These are phyloP conservation scores for Molorchus minor DNA, from an alignment of 2,888 invertebrate species.

Conservation along the genomic window DNA sequence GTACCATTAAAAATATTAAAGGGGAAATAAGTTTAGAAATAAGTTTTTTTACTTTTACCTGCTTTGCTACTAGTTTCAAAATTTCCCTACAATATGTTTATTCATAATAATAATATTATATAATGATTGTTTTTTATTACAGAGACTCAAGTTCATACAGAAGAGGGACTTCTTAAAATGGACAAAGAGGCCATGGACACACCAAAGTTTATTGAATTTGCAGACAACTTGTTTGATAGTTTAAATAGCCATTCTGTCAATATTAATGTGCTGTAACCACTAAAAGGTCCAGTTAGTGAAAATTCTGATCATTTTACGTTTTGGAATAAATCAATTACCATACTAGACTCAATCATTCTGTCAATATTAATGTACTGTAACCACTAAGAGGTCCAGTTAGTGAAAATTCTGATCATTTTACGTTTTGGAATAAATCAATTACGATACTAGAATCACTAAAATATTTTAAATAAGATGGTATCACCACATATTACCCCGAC, in stretches of 20 bases:
- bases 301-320: slow-evolving; percentile 19
- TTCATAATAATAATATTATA: background rate
- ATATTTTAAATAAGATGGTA: slow-evolving; percentile 1
- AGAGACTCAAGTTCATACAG: slow-evolving; percentile 9
- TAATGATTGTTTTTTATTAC: too few species aligned
- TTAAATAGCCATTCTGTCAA: slow-evolving; percentile 15
- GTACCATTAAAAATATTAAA: too few species aligned
- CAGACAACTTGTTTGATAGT: slow-evolving; percentile 26
- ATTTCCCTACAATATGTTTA: background rate
- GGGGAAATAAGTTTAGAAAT: too few species aligned
- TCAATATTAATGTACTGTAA: background rate
- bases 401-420: slow-evolving; percentile 11
- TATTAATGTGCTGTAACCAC: background rate
- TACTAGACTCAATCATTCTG: slow-evolving; percentile 6
- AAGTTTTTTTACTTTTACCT: background rate
- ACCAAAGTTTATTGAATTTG: slow-evolving; percentile 14
- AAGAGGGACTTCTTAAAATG: background rate
- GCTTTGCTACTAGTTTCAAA: background rate
- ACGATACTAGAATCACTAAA: background rate
- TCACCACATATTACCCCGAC: slow-evolving; percentile 4
- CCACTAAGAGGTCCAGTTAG: slow-evolving; percentile 11
- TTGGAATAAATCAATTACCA: slow-evolving; percentile 21
- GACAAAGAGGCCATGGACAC: slow-evolving; percentile 26
- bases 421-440: slow-evolving; percentile 24
- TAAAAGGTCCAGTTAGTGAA: slow-evolving; percentile 11